phyloP scores from a whole-genome alignment of 2,113 vertebrate genomes.

The Mormoops blainvillei region DNA sequence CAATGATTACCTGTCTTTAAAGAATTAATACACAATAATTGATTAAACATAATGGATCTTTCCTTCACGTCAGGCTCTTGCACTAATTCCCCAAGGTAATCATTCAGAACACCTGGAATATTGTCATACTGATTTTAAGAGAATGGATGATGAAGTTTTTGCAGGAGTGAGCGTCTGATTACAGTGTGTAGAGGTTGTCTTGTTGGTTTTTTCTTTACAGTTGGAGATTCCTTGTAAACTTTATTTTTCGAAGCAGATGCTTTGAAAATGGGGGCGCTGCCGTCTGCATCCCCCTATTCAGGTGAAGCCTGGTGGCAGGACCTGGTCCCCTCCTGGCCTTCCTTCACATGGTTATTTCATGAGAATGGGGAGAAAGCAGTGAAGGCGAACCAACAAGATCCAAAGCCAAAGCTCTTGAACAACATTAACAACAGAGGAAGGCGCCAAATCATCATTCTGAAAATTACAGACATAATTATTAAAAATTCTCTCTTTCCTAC shows the following conservation, averaged over 20 bases:
- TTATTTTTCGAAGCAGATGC: neutral
- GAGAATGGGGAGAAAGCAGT: neutral
- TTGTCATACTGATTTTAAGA: neutral
- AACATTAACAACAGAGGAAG: neutral
- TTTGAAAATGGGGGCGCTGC: neutral
- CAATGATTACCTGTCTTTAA: neutral
- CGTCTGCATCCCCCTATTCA: accelerated
- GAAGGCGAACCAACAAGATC: neutral
- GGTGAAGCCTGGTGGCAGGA: neutral
- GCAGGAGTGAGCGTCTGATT: neutral
- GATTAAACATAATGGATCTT: neutral
- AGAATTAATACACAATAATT: neutral
- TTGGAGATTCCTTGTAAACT: neutral
- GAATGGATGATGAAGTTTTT: neutral
- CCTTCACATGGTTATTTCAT: neutral
- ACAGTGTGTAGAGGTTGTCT: neutral
- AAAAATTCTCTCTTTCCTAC: neutral
- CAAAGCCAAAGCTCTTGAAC: neutral
- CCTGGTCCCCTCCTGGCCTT: neutral
- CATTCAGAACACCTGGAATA: neutral
- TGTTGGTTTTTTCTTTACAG: neutral
- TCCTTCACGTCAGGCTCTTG: neutral
- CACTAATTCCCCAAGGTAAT: neutral
- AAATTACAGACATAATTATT: neutral
- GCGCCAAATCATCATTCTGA: neutral